A percentile compares a stretch with the other conserved stretches of the same genome.
Evolutionary conservation across 2,113 vertebrate genomes (phyloP).

Genomic region (Drymodes brunneopygia): DNA sequence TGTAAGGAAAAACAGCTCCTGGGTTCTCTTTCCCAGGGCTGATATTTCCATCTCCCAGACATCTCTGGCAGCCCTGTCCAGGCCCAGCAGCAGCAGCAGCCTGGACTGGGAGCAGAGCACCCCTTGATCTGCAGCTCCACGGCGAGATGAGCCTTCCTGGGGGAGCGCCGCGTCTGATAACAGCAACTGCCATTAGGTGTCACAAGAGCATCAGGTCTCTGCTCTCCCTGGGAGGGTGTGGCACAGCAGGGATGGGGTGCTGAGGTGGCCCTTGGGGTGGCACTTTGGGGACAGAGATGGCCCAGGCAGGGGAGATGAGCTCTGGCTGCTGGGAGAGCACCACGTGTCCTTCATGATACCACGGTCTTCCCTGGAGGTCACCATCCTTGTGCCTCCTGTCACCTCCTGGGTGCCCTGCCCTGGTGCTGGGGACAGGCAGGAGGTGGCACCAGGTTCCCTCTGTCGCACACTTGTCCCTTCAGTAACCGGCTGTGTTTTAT

Average conservation of each 20-base stretch:
- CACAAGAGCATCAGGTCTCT: conserved; percentile 30
- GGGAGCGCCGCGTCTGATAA: neutral
- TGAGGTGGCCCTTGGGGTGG: neutral
- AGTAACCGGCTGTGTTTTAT: accelerated
- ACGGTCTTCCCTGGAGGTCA: neutral
- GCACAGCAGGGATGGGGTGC: neutral
- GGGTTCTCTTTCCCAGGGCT: neutral
- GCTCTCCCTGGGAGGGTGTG: neutral
- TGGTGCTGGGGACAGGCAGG: neutral
- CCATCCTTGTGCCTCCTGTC: neutral
- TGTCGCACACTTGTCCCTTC: neutral
- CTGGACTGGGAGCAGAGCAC: neutral
- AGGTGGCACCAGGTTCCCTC: neutral
- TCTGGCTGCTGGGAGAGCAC: neutral
- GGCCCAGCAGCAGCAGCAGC: neutral
- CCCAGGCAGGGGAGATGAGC: neutral
- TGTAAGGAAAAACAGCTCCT: neutral
- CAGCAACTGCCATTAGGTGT: conserved; percentile 38
- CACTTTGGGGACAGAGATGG: neutral
- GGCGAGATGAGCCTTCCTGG: neutral
- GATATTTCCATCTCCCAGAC: neutral
- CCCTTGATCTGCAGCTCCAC: accelerated
- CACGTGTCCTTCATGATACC: accelerated
- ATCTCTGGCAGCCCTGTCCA: neutral
- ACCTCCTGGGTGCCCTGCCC: neutral